These are phyloP conservation scores for Papilio machaon DNA, from an alignment of 1,140 invertebrate species.

Conservation along the genomic window DNA sequence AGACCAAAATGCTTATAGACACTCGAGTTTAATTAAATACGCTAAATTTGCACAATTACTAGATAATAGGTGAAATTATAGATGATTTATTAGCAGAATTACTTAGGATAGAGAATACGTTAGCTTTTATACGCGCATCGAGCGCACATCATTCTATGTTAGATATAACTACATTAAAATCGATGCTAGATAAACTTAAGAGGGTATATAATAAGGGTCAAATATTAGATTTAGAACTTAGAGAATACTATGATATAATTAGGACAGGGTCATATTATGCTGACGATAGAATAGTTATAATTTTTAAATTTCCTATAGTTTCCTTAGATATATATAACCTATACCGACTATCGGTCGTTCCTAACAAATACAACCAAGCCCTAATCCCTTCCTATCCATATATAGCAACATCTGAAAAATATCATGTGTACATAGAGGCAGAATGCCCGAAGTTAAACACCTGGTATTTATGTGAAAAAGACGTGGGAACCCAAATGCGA, in stretches of 20 bases:
- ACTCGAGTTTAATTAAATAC: constrained; percentile 47
- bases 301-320: constrained; percentile 52
- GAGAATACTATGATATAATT: constrained; percentile 54
- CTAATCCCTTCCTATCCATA: no score
- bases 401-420: no score
- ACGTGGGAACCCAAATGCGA: no score
- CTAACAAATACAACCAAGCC: no score
- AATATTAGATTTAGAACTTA: no score
- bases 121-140: constrained; percentile 54
- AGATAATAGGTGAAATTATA: constrained; percentile 49
- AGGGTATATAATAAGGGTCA: constrained; percentile 44
- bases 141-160: constrained; percentile 50
- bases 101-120: constrained; percentile 50
- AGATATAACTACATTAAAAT: constrained; percentile 40
- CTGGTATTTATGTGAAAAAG: no score
- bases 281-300: constrained; percentile 46
- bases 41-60: constrained; percentile 52
- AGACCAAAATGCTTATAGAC: constrained; percentile 42
- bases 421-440: no score
- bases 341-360: no score
- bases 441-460: no score
- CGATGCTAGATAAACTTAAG: constrained; percentile 47
- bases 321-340: constrained; percentile 41
- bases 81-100: constrained; percentile 52
- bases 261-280: constrained; percentile 47